Evolutionary conservation across 2,113 vertebrate genomes (phyloP).

Genomic region (Ceuthmochares aereus): DNA sequence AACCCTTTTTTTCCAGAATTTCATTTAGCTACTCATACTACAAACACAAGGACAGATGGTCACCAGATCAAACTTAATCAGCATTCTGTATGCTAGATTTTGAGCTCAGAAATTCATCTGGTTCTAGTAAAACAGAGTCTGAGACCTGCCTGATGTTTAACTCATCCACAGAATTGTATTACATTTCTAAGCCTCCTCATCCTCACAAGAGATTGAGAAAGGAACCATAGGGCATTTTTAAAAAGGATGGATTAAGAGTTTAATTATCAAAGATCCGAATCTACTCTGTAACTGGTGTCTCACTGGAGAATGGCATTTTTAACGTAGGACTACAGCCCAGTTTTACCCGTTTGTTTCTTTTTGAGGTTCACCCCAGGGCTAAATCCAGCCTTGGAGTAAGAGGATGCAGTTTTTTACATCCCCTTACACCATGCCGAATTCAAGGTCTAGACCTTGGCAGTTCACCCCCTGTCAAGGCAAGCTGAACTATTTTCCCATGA

Average conservation of each 20-base stretch:
- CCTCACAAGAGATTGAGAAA: slow-evolving; percentile 34
- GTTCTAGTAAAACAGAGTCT: slow-evolving; percentile 65
- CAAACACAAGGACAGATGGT: slow-evolving; percentile 72
- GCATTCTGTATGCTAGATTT: slow-evolving; percentile 63
- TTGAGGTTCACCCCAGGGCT: background rate
- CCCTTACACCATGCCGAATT: background rate
- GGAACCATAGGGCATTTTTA: background rate
- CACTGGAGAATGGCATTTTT: slow-evolving; percentile 8
- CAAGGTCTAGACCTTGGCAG: background rate
- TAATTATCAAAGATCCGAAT: slow-evolving; percentile 47
- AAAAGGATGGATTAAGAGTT: slow-evolving; percentile 44
- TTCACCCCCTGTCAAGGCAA: background rate
- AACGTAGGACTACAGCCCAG: background rate
- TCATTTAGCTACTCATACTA: slow-evolving; percentile 67
- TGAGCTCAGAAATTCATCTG: slow-evolving; percentile 71
- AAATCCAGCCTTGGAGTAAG: slow-evolving; percentile 9
- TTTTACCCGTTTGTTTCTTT: slow-evolving; percentile 9
- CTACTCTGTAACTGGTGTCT: background rate
- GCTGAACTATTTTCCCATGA: slow-evolving; percentile 30
- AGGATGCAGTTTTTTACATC: slow-evolving; percentile 9
- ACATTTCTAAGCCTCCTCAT: slow-evolving; percentile 58
- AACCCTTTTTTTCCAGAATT: slow-evolving; percentile 53
- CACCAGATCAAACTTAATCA: slow-evolving; percentile 73
- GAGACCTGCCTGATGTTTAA: slow-evolving; percentile 67
- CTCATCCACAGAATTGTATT: slow-evolving; percentile 56